Base-by-base conservation (phyloP, 2,888 invertebrate species). In the Rhodophaea formosa region DNA sequence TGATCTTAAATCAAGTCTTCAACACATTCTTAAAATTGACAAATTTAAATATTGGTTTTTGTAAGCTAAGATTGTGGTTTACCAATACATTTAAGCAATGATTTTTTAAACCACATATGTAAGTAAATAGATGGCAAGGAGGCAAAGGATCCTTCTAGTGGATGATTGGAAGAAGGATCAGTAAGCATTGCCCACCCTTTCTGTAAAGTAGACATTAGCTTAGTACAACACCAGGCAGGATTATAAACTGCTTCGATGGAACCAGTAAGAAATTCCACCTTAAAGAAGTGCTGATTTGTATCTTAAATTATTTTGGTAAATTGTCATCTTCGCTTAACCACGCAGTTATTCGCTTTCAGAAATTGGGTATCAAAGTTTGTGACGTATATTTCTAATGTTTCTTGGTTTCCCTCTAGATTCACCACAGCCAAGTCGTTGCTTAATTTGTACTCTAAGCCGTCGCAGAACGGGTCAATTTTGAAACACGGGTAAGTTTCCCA, bases 381-480 rank as follows among this genome's bases (percentile, higher is more conserved):
- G 63, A 73, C 63, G 73, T 75, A 74, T 65, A 69, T 72, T 69
- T 49, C 62, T 68, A 67, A 70, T 74, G 60, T 72, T 42, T 53
- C 59, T 76, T 73, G 73, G 80, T 82, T 82, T 79, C 91, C 82
- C 72, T 51, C 56, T 94, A 95, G 95, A 93, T 94, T 94, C 86
- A 94, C 94, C 70, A 93, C 93, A 56, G 93, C 94, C 82, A 94
- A 94, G 86, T 94, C 94, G 69, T 93, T 94, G 89, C 88, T 94
- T 88, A 94, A 94, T 88, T 92, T 94, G 82, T 93, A 93, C 84
- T 91, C 93, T 82, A 94, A 94, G 88, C 88, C 93, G 75, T 92
- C 92, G 77, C 93, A 91, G 82, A 92, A 92, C 74, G 91, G 93
- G 85, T 88, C 93, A 74, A 91, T 92, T 72, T 83, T 93, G 79